Conservation (phyloP, 2,797 vertebrate species). For the Bradypodion ventrale region DNA sequence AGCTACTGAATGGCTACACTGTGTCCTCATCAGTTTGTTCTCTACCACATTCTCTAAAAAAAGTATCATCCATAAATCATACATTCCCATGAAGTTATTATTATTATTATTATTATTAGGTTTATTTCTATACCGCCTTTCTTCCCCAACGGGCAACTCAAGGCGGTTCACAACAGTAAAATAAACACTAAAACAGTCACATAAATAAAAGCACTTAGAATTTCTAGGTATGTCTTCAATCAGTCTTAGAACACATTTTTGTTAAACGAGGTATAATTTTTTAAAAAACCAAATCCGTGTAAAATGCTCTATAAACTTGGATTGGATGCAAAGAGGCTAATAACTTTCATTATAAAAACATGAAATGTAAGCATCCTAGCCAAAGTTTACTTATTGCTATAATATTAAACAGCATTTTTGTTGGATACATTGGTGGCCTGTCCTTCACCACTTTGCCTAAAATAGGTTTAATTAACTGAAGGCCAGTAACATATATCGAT, state of each 20-base stretch:
- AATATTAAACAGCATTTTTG: neutral
- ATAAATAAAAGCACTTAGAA: conserved; percentile 3
- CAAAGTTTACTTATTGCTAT: neutral
- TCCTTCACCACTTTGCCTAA: neutral
- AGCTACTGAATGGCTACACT: neutral
- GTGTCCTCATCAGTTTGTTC: neutral
- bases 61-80: neutral
- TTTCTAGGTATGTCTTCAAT: neutral
- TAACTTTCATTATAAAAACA: neutral
- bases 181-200: no score
- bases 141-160: no score
- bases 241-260: conserved; percentile 28
- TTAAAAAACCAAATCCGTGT: neutral
- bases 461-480: neutral
- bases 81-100: neutral
- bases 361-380: neutral
- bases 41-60: neutral
- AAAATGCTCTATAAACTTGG: neutral
- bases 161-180: no score
- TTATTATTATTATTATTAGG: no score
- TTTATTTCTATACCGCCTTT: no score
- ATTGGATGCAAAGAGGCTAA: neutral
- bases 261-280: conserved; percentile 8
- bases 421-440: neutral
- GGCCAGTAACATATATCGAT: neutral